A percentile compares a stretch with the other conserved stretches of the same genome.
phyloP scores from a whole-genome alignment of 2,797 vertebrate species.

The Chaetophractus vellerosus region DNA sequence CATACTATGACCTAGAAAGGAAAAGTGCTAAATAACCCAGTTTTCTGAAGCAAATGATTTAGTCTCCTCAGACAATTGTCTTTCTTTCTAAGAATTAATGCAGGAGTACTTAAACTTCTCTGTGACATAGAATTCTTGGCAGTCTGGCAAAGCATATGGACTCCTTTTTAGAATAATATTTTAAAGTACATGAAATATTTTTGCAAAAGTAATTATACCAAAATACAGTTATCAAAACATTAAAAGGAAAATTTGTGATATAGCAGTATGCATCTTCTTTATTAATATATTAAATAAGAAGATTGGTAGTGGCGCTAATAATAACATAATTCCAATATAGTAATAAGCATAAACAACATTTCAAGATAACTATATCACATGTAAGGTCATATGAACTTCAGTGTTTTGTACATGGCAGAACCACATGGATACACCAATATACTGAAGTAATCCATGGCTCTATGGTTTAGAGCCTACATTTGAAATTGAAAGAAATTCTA shows the following conservation, averaged over 20 bases:
- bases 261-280: not conserved
- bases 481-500: not conserved
- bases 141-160: not conserved
- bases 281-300: not conserved
- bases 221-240: not conserved
- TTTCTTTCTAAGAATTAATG: slow-evolving; percentile 40
- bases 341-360: not conserved
- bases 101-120: not conserved
- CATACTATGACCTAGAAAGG: not conserved
- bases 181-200: not conserved
- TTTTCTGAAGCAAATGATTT: slow-evolving; percentile 26
- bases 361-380: not conserved
- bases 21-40: slow-evolving; percentile 7
- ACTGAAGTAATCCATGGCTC: not conserved
- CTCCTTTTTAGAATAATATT: not conserved
- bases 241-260: not conserved
- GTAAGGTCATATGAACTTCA: not conserved
- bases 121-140: not conserved
- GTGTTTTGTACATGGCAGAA: not conserved
- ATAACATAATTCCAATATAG: not conserved
- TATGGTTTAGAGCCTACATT: not conserved
- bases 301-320: not conserved
- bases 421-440: not conserved
- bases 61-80: not conserved
- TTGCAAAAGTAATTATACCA: not conserved